Conservation (phyloP, 2,888 invertebrate genomes). For the Crepidodera aurea region DNA sequence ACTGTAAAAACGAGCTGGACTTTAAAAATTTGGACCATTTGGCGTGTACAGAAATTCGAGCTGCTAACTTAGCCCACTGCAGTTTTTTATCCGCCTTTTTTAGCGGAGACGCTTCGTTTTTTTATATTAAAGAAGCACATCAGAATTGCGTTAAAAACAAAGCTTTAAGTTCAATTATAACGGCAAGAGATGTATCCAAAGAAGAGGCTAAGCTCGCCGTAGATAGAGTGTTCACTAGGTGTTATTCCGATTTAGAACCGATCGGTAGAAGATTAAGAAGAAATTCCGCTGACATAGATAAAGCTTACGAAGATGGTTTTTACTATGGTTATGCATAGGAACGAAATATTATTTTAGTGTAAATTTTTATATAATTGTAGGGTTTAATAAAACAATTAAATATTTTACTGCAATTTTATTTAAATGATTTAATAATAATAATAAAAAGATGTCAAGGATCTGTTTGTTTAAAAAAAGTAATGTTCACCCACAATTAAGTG, state of each 20-base stretch:
- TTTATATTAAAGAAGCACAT: slow-evolving; percentile 78
- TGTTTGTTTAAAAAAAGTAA: no score
- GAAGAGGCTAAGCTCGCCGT: slow-evolving; percentile 79
- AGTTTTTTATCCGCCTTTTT: slow-evolving; percentile 83
- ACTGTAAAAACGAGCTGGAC: slow-evolving; percentile 86
- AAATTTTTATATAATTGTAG: background rate
- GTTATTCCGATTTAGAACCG: slow-evolving; percentile 93
- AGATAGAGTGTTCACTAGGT: slow-evolving; percentile 87
- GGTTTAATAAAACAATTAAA: background rate
- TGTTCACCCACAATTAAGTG: no score
- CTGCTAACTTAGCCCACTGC: slow-evolving; percentile 93
- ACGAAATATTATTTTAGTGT: no score
- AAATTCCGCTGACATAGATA: slow-evolving; percentile 78
- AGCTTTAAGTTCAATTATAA: slow-evolving; percentile 83
- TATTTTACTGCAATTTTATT: background rate
- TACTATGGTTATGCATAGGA: slow-evolving; percentile 79
- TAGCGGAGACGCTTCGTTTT: slow-evolving; percentile 78
- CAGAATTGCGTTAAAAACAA: slow-evolving; percentile 90
- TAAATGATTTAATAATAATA: no score
- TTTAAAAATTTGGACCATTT: slow-evolving; percentile 90
- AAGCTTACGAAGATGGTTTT: slow-evolving; percentile 78
- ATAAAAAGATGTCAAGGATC: no score
- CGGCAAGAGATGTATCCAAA: slow-evolving; percentile 77
- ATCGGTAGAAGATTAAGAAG: slow-evolving; percentile 78
- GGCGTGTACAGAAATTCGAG: slow-evolving; percentile 94